A percentile compares a stretch with the other conserved stretches of the same genome.
These are phyloP conservation scores for Sinhomidia bicolor DNA, from an alignment of 2,888 invertebrate species.

Conservation along the genomic window DNA sequence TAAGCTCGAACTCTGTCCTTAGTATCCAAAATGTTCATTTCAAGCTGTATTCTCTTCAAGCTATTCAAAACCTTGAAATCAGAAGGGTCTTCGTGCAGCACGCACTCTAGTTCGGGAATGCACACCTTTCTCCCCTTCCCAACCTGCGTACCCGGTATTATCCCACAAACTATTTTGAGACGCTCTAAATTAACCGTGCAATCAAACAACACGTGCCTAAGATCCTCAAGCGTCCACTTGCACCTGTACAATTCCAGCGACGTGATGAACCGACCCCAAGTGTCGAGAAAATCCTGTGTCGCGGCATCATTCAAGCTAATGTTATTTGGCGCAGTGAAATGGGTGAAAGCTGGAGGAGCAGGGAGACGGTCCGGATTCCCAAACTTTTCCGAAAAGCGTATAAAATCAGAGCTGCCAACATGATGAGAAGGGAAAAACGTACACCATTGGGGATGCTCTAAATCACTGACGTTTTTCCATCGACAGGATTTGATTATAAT, in stretches of 20 bases:
- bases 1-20: constrained; percentile 3
- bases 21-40: constrained; percentile 22
- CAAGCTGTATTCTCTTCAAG: neutral
- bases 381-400: neutral
- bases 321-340: neutral
- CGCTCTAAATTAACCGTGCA: neutral
- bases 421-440: neutral
- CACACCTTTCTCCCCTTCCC: constrained; percentile 16
- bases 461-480: neutral
- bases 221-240: constrained; percentile 36
- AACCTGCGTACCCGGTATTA: constrained; percentile 34
- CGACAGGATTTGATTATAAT: neutral
- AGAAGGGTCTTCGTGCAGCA: constrained; percentile 34
- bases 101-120: neutral
- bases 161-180: constrained; percentile 30
- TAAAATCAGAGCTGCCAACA: constrained; percentile 12
- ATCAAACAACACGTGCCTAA: constrained; percentile 6
- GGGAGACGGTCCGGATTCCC: neutral
- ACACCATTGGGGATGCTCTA: neutral
- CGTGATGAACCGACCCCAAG: neutral
- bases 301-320: constrained; percentile 16
- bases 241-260: constrained; percentile 20
- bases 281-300: constrained; percentile 24
- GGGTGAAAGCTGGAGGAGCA: constrained; percentile 31
- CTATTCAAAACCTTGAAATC: neutral